Evolutionary conservation across 1,140 invertebrate genomes (phyloP).

Genomic region (Zaprionus inermis): DNA sequence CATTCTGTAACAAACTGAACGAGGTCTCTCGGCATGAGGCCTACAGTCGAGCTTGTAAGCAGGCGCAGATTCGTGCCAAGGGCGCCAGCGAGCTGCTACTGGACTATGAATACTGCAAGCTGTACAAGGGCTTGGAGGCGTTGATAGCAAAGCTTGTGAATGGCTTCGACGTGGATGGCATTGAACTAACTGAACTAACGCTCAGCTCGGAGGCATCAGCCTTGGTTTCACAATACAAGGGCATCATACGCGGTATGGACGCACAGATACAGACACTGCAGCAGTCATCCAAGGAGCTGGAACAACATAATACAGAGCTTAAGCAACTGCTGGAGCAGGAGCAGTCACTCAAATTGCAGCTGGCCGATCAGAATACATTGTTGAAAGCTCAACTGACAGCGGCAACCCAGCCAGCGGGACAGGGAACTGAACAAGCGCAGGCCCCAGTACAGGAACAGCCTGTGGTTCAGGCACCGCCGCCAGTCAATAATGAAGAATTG

Average conservation of each 20-base stretch:
- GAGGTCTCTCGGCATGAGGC: constrained; percentile 95
- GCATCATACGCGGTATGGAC: constrained; percentile 95
- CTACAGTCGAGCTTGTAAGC: constrained; percentile 96
- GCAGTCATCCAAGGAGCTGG: constrained; percentile 85
- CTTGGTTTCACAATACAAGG: constrained; percentile 92
- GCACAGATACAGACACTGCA: constrained; percentile 88
- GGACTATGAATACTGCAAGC: constrained; percentile 97
- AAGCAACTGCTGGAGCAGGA: constrained; percentile 89
- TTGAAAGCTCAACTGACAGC: constrained; percentile 89
- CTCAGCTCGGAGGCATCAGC: constrained; percentile 86
- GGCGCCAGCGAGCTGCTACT: constrained; percentile 92
- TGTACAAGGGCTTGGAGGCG: constrained; percentile 91
- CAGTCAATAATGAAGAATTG: constrained; percentile 54
- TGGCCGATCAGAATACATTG: constrained; percentile 95
- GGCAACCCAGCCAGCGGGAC: neutral
- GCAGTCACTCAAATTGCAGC: constrained; percentile 88
- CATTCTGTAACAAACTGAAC: constrained; percentile 93
- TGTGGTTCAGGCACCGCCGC: constrained; percentile 1
- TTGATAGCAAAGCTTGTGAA: constrained; percentile 75
- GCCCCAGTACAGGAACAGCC: neutral
- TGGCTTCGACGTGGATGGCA: constrained; percentile 77
- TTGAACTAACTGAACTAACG: constrained; percentile 85
- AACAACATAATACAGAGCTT: constrained; percentile 85
- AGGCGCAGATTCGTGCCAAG: constrained; percentile 93
- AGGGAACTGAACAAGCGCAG: constrained; percentile 28